Evolutionary conservation across 2,113 vertebrate species (phyloP).

Genomic region (Prochilodus magdalenae): DNA sequence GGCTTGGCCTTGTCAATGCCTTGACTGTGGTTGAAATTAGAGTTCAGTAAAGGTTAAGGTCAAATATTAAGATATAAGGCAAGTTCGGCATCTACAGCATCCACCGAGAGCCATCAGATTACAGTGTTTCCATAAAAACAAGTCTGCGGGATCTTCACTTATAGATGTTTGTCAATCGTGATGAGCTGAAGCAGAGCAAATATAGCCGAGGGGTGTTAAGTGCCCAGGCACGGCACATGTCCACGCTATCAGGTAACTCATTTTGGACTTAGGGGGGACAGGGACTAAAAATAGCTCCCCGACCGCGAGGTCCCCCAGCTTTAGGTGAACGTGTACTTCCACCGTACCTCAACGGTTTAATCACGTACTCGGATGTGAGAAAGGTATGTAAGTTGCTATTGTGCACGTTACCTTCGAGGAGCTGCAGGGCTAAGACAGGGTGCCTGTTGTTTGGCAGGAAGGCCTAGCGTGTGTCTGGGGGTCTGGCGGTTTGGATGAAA

Average conservation of each 20-base stretch:
- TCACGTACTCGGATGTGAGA: slow-evolving; percentile 63
- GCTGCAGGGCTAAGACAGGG: slow-evolving; percentile 33
- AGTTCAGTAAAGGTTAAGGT: no score
- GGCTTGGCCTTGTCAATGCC: no score
- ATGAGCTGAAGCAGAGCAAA: slow-evolving; percentile 63
- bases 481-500: neutral
- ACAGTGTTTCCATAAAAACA: neutral
- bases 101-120: neutral
- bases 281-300: slow-evolving; percentile 75
- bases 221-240: slow-evolving; percentile 69
- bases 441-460: slow-evolving; percentile 19
- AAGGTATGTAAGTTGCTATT: slow-evolving; percentile 70
- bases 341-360: slow-evolving; percentile 66
- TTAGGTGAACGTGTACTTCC: slow-evolving; percentile 62
- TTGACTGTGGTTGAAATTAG: no score
- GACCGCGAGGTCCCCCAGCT: slow-evolving; percentile 63
- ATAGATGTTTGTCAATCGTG: slow-evolving; percentile 53
- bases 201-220: slow-evolving; percentile 69
- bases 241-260: slow-evolving; percentile 77
- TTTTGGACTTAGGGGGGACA: slow-evolving; percentile 74
- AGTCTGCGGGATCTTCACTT: neutral
- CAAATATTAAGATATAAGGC: no score
- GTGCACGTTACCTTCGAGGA: slow-evolving; percentile 54
- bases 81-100: neutral
- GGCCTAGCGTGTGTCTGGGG: neutral